Conservation (phyloP, 2,888 invertebrate genomes). For the Ophioninae sp. region DNA sequence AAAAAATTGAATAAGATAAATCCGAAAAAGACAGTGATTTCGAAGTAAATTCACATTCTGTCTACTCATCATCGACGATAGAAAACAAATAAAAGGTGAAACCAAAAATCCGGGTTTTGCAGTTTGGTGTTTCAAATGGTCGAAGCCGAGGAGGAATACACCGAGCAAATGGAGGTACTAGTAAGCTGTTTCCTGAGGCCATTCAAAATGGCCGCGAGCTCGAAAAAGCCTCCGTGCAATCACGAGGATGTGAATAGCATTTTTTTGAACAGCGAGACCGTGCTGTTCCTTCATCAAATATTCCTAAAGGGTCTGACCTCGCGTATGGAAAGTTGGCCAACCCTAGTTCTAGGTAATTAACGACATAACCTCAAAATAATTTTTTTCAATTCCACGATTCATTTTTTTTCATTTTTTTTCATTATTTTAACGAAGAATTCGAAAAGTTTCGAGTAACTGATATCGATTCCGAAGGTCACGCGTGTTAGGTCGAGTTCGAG, state of each 20-base stretch:
- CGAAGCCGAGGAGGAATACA: constrained; percentile 95
- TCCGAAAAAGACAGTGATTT: no score
- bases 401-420: not conserved
- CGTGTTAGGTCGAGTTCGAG: not conserved
- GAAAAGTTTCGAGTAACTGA: not conserved
- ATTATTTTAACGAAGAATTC: no score
- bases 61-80: not conserved
- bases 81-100: not conserved
- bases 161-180: constrained; percentile 92
- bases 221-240: constrained; percentile 94
- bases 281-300: constrained; percentile 95
- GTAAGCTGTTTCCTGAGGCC: constrained; percentile 94
- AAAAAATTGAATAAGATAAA: not conserved
- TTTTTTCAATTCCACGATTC: not conserved
- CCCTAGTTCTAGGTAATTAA: constrained; percentile 91
- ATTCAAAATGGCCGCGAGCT: constrained; percentile 96
- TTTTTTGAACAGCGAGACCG: constrained; percentile 95
- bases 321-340: constrained; percentile 96
- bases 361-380: not conserved
- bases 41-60: not conserved
- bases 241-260: constrained; percentile 97
- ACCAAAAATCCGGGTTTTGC: constrained; percentile 46
- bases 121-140: constrained; percentile 95
- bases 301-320: constrained; percentile 96
- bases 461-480: not conserved